Base-by-base conservation (phyloP, 2,797 vertebrate species). In the Bovichtus variegatus region DNA sequence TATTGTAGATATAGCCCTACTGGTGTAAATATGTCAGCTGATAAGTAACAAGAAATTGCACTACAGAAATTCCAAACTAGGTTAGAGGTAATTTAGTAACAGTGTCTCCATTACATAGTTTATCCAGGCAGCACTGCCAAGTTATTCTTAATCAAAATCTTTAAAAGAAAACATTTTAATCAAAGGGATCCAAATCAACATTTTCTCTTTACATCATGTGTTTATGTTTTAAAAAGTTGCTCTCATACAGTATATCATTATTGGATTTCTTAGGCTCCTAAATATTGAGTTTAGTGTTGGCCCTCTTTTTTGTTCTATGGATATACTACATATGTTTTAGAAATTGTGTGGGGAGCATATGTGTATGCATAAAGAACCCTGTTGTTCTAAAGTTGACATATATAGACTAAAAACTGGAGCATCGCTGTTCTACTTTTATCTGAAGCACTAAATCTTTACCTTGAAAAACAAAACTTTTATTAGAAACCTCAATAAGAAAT, bases 391-490 rank as follows among this genome's bases (percentile, higher is more conserved):
- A 10, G 44, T 66, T 81, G 84, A 87, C 81, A 69, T 59, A 87
- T 87, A n/a, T 79, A 59, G 87, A 80, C 54, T 78, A 82, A 50
- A 88, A 91, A 90, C 62, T 89, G 68, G 88, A 87, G 76, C 85
- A 89, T 59, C 62, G 19, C 57, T 83, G 84, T 64, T 80, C 85
- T 63, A 85, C 67, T 89, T 91, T 71, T 19, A 63, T 69, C 49
- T 64, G n/a, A 72, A 76, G 25, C 66, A 41, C 21, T 10, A 49
- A 68, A 58, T 70, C 43, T 75, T 54, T 53, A 41, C 43, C 44
- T 41, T 38, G 44, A 12, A 36, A 58, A 44, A 51, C 7, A 54
- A 74, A 68, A 60, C 65, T 51, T 84, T 13, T 51, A 66, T 27
- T 66, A 16, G 13, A 49, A 46, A 36, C 4, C n/a, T 50, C 27